Base-by-base conservation (phyloP, 2,888 invertebrate genomes). In the Hyles lineata region DNA sequence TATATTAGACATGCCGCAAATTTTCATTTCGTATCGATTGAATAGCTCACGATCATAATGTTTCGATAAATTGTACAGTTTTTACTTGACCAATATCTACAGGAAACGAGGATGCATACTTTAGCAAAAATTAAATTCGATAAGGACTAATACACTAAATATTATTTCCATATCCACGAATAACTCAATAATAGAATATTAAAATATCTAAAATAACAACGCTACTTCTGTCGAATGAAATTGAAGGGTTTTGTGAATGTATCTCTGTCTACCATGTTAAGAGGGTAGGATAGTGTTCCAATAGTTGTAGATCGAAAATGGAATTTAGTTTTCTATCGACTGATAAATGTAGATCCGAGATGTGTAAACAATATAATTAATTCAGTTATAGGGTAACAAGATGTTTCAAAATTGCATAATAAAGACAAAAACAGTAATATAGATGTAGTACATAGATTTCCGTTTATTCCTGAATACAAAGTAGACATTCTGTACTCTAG, bases 401-500 rank as follows among this genome's bases (percentile, higher is more conserved):
- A 29, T 43, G 15, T 43, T 43, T 43, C 15, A 43, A 43, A 11
- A 43, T 15, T 43, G 15, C 43, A 11, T 43, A 43, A 43, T 43
- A 43, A 43, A 15, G 15, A 43, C 43, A 43, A 55, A 17, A n/a
- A 55, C 5, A 55, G 55, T 55, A 55, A 43, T 15, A 43, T 55
- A n/a, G 17, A 55, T n/a, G 55, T 55, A 55, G n/a, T 6, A n/a
- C 17, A n/a, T 55, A n/a, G n/a, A 55, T 15, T 55, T 55, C n/a
- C n/a, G 5, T n/a, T 55, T 7, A 55, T 55, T n/a, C 55, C 55
- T n/a, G 7, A 55, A 55, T n/a, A 55, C 55, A 55, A 17, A 55
- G n/a, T 55, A 55, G 55, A 55, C n/a, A n/a, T 55, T 55, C n/a
- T n/a, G n/a, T 55, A 55, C 55, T 55, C 55, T 55, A 55, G 55